Conservation (phyloP, 2,113 vertebrate genomes). For the Gorsachius goisagi region DNA sequence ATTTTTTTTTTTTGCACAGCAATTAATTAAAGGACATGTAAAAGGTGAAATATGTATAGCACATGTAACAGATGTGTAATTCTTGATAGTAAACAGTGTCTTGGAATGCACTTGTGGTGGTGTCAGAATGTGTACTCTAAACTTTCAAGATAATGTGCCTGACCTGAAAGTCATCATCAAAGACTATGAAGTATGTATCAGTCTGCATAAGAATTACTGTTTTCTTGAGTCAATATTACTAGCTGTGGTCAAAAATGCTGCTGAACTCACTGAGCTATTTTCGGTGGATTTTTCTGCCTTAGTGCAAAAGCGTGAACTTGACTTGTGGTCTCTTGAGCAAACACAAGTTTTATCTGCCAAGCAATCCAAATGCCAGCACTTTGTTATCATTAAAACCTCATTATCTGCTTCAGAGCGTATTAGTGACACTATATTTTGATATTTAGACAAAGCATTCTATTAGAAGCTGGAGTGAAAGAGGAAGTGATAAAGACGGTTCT, state of each 20-base stretch:
- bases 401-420: conserved; percentile 8
- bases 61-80: neutral
- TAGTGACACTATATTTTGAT: conserved; percentile 20
- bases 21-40: neutral
- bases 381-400: neutral
- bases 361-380: neutral
- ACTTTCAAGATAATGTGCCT: neutral
- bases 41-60: neutral
- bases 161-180: neutral
- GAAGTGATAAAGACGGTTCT: conserved; percentile 56
- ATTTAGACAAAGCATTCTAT: conserved; percentile 19
- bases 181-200: neutral
- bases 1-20: neutral
- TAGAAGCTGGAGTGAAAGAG: conserved; percentile 16
- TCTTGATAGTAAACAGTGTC: neutral
- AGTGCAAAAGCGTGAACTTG: neutral
- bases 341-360: neutral
- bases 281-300: neutral
- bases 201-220: neutral
- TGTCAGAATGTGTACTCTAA: neutral
- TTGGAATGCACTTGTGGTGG: neutral
- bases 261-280: neutral
- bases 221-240: neutral
- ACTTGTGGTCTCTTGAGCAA: neutral
- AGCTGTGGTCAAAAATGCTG: neutral